Evolutionary conservation across 2,888 invertebrate species (phyloP).

Genomic region (Hemicrepidius hirtus): DNA sequence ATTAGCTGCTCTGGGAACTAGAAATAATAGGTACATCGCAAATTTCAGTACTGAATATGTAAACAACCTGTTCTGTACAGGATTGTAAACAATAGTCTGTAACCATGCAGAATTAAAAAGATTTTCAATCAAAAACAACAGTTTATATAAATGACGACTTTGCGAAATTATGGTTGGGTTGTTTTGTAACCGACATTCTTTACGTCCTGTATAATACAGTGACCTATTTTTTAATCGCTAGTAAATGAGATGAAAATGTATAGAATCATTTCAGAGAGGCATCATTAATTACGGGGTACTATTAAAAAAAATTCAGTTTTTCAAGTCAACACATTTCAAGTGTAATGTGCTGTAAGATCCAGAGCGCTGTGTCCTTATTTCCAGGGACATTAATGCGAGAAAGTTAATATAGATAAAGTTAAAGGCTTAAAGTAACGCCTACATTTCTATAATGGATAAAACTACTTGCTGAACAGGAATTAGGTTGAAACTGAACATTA

Average conservation of each 20-base stretch:
- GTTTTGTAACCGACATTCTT: too few relatives aligned
- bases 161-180: too few relatives aligned
- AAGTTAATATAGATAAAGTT: slow-evolving; percentile 25
- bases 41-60: background rate
- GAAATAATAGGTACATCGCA: too few relatives aligned
- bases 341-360: slow-evolving; percentile 36
- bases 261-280: slow-evolving; percentile 13
- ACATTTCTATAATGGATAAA: background rate
- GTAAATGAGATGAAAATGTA: background rate
- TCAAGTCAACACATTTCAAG: slow-evolving; percentile 23
- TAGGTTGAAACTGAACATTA: slow-evolving; percentile 25
- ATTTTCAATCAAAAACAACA: too few relatives aligned
- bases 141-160: too few relatives aligned
- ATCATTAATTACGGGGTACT: slow-evolving; percentile 43
- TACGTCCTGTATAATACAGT: too few relatives aligned
- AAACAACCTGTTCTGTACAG: background rate
- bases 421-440: background rate
- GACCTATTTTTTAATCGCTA: slow-evolving; percentile 1
- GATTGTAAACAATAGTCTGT: background rate
- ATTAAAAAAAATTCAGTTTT: slow-evolving; percentile 38
- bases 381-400: slow-evolving; percentile 21
- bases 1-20: background rate
- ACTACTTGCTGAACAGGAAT: background rate
- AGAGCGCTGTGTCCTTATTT: slow-evolving; percentile 1
- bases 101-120: too few relatives aligned